Evolutionary conservation across 1,140 invertebrate species (phyloP), one percentile per base, ranked within the genome.

Genomic region (Cotesia typhae): DNA sequence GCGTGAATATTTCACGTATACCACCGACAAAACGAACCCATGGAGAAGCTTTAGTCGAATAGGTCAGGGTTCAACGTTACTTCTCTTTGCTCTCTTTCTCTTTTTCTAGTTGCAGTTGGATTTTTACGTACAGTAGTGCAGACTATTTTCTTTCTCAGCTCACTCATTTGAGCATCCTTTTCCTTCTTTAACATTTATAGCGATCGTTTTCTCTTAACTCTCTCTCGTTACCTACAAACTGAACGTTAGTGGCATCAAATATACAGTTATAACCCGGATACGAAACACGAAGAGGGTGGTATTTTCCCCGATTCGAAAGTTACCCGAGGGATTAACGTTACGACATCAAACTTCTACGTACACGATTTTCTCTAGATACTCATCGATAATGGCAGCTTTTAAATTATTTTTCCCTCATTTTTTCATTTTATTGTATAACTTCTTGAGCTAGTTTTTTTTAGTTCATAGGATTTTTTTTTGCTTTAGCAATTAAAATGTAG

Each of bases 21-120:
- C 63, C 61, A 73, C 75, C 57, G 60, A 70, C 65, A 69, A 71
- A 76, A 73, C 65, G 72, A 74, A 73, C 66, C 69, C 59, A 57
- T 60, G 38, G 28, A 14, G 63, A 68, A 41, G 59, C 57, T 76
- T 76, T 73, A 71, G 68, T 61, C 17, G 72, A 69, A 71, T 73
- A 75, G 74, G 74, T 75, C 74, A 75, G 74, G 72, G 72, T 73
- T 76, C 72, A 76, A 70, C 65, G 41, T 69, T 71, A 51, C 51
- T 67, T 3, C 28, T 35, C 47, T 67, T 67, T 67, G 5, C 38
- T 41, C 38, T 41, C 38, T 41, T 5, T 47, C 4, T 47, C 41
- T 47, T 9, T 41, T 9, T 41, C 38, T 41, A 28, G 28, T 28
- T 28, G 28, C 28, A 28, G 28, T 28, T 28, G 28, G 38, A 7